Evolutionary conservation across 2,113 vertebrate species (phyloP).

Genomic region (Apodemus sylvaticus): DNA sequence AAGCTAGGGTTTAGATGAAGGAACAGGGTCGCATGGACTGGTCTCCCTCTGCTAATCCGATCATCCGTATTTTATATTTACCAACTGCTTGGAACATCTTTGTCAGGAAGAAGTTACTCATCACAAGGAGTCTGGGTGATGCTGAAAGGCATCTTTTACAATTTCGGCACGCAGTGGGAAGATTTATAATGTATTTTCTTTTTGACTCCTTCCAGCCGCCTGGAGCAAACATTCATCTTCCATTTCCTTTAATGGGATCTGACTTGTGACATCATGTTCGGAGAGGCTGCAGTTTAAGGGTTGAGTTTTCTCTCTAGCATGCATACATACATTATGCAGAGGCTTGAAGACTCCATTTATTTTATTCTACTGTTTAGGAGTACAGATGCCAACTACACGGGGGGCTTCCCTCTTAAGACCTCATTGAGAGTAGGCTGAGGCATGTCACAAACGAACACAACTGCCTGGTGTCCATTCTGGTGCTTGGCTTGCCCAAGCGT

Average conservation of each 20-base stretch:
- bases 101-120: conserved; percentile 59
- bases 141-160: conserved; percentile 74
- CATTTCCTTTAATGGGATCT: conserved; percentile 75
- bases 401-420: background rate
- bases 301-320: conserved; percentile 46
- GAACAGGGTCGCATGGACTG: fast-evolving
- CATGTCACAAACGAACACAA: background rate
- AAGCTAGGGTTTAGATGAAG: background rate
- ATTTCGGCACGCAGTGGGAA: conserved; percentile 62
- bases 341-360: conserved; percentile 1
- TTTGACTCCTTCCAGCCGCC: conserved; percentile 70
- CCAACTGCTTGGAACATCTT: conserved; percentile 60
- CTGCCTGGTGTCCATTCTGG: fast-evolving
- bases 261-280: conserved; percentile 78
- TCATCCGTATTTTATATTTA: conserved; percentile 28
- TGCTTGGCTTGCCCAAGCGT: background rate
- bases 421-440: background rate
- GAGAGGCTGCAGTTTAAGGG: conserved; percentile 67
- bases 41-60: background rate
- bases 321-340: conserved; percentile 15
- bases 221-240: conserved; percentile 79
- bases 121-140: conserved; percentile 30
- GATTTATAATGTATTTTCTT: conserved; percentile 79
- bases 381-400: background rate
- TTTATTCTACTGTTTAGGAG: conserved; percentile 41